Evolutionary conservation across 2,113 vertebrate genomes (phyloP).

Genomic region (Indicator maculatus): DNA sequence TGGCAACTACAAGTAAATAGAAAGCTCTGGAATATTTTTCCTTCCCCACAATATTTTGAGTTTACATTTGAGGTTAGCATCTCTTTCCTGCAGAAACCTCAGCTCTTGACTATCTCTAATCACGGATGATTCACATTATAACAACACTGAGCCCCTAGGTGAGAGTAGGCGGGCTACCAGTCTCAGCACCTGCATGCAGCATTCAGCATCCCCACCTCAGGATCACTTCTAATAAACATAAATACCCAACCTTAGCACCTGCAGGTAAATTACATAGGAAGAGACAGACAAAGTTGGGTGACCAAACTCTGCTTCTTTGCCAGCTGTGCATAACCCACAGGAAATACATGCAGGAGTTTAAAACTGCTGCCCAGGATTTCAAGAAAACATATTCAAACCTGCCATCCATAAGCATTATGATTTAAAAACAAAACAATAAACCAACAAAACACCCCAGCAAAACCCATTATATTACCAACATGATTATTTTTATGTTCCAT

Average conservation of each 20-base stretch:
- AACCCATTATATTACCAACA: fast-evolving
- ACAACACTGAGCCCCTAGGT: neutral
- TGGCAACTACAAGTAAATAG: neutral
- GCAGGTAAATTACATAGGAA: neutral
- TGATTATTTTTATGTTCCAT: neutral
- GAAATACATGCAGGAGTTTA: fast-evolving
- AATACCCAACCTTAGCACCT: neutral
- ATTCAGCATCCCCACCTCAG: neutral
- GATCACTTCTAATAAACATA: neutral
- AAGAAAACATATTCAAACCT: neutral
- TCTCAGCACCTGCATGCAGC: neutral
- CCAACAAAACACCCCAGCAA: too few relatives aligned
- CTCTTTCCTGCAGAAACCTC: neutral
- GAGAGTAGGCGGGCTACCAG: neutral
- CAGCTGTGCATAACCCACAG: neutral
- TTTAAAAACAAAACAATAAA: neutral
- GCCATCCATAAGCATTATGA: neutral
- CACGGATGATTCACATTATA: neutral
- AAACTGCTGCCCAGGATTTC: neutral
- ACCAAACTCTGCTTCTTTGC: neutral
- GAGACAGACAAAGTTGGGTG: neutral
- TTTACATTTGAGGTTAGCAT: neutral
- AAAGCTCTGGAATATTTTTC: neutral
- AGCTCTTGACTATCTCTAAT: neutral
- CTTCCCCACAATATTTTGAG: neutral